phyloP scores from a whole-genome alignment of 1,140 invertebrate genomes.

The Atopsyche davidsoni region DNA sequence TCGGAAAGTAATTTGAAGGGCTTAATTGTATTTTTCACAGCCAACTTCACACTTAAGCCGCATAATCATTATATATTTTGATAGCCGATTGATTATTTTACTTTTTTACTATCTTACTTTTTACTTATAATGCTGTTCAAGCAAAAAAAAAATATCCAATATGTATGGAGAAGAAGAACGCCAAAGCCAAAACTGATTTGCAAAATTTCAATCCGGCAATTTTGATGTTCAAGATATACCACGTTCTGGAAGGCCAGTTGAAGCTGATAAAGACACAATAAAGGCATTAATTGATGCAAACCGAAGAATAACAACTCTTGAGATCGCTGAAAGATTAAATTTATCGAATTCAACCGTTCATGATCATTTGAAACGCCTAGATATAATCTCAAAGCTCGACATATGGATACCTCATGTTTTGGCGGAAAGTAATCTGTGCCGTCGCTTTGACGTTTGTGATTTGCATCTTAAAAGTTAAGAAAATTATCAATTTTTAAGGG shows the following conservation, averaged over 20 bases:
- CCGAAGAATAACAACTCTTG: background rate
- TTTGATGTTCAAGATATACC: too few species aligned
- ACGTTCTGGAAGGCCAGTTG: too few species aligned
- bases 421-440: background rate
- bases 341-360: background rate
- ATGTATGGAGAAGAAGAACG: background rate
- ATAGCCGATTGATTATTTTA: background rate
- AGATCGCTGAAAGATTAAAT: background rate
- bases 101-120: background rate
- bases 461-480: background rate
- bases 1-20: background rate
- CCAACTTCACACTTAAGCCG: background rate
- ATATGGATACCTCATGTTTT: background rate
- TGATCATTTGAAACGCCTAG: background rate
- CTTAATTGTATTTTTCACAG: slow-evolving; percentile 1
- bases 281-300: slow-evolving; percentile 1
- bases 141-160: background rate
- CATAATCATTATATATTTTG: background rate
- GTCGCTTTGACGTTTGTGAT: background rate
- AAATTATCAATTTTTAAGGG: background rate
- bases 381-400: background rate
- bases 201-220: too few species aligned
- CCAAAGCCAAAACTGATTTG: background rate
- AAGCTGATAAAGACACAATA: too few species aligned
- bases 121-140: background rate